Percentiles rank a stretch among this genome's conserved stretches.
phyloP scores from a whole-genome alignment of 2,113 vertebrate genomes.

The Pelmatolapia mariae region DNA sequence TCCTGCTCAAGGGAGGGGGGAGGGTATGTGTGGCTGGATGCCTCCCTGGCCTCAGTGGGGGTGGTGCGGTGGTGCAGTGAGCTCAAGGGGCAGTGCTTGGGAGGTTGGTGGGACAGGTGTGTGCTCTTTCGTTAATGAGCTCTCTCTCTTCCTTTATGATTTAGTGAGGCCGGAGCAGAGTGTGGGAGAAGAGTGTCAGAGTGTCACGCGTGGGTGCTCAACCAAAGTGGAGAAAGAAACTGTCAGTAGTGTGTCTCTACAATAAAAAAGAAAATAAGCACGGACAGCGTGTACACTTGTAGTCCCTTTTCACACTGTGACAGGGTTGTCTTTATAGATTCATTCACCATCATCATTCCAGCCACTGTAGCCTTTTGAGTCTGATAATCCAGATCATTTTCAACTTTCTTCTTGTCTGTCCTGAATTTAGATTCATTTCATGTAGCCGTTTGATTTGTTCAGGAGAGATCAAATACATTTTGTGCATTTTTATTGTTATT shows the following conservation, averaged over 20 bases:
- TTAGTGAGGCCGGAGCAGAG: background rate
- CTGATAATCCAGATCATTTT: background rate
- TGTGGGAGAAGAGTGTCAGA: background rate
- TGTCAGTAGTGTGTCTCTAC: background rate
- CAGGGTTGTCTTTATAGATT: background rate
- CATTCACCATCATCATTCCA: background rate
- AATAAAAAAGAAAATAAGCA: background rate
- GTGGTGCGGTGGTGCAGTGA: too few species aligned
- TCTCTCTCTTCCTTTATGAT: background rate
- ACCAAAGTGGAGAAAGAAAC: background rate
- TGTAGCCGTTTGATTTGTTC: background rate
- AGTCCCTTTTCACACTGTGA: background rate
- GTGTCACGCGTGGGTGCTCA: background rate
- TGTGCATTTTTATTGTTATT: background rate
- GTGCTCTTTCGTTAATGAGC: background rate
- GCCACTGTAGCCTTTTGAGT: background rate
- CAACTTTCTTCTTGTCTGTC: background rate
- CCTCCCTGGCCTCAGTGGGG: too few species aligned
- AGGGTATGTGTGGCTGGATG: too few species aligned
- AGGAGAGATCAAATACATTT: background rate
- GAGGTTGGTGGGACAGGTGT: background rate
- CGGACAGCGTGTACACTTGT: background rate
- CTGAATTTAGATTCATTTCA: background rate
- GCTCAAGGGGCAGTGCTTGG: background rate
- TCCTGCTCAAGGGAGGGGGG: too few species aligned